Base-by-base conservation (phyloP, 2,888 invertebrate genomes). In the Sipha maydis region DNA sequence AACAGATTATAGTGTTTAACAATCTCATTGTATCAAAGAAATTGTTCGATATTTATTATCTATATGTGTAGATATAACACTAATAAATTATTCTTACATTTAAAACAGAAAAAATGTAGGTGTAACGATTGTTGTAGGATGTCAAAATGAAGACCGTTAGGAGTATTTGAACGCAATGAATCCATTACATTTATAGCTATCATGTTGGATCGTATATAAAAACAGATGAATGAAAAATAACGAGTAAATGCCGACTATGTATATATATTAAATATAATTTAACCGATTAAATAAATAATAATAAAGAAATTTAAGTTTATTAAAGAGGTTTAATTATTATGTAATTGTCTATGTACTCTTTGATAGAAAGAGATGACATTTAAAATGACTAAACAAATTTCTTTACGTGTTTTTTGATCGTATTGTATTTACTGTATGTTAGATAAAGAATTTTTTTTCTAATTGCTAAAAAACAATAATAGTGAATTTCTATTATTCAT, bases 121-220 rank as follows among this genome's bases (percentile, higher is more conserved):
- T 77, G 76, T 77, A 67, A 11, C 75, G 75, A 76, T 48, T 67
- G 85, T 48, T 77, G 85, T 85, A 77, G 85, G 85, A 85, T 48
- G 77, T 67, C 67, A 28, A 85, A 85, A 85, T 84, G 76, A 76
- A 84, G 84, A 84, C 28, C 76, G 4, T 38, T 28, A 41, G 19
- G n/a, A 38, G 28, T 67, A n/a, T 56, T 34, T 28, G 38, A 84
- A 61, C 75, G 61, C 75, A 34, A 61, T 76, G 11, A 56, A 83
- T 61, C 54, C 54, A 71, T 83, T 80, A 69, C 69, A 28, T 28
- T 69, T 8, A 56, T 38, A 41, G 25, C 3, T n/a, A 34, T 34
- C 38, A 75, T 17, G 25, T 41, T 48, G 61, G 5, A 25, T 28
- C 69, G 69, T 69, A n/a, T 28, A n/a, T 69, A 7, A 61, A 61